Evolutionary conservation across 2,113 vertebrate genomes (phyloP), one percentile per base, ranked within the genome.

Genomic region (Dolichallabes microphthalmus): DNA sequence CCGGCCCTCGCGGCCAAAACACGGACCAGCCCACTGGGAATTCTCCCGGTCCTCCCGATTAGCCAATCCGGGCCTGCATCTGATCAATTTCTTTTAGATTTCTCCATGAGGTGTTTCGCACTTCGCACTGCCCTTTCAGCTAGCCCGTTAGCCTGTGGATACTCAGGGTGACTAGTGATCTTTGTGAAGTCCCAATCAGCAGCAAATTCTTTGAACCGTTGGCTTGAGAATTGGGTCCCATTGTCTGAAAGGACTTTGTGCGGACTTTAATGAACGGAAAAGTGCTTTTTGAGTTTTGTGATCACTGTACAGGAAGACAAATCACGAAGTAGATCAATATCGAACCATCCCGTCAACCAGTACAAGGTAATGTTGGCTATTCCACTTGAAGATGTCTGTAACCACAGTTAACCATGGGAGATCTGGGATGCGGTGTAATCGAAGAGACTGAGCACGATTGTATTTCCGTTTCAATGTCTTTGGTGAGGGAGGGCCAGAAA

Each of bases 361-460:
- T 0, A 79, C 79, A 4, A 68, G n/a, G 25, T 86, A 84, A 3
- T 88, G 76, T 22, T 86, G 55, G 3, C 55, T 32, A 27, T 50
- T 64, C 82, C 81, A 88, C 25, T 88, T 45, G 68, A 88, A 86
- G 4, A 80, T 39, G 19, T 88, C 81, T 10, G 82, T 73, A 13
- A 64, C 77, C 25, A 83, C 60, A 4, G 17, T 80, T 19, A 57
- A 86, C 85, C 84, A 84, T 12, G 82, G 69, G 6, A 88, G 81
- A 15, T 84, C 30, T 13, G 45, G 87, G 12, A 76, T 17, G 7
- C 57, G 32, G 58, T 66, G 20, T n/a, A 75, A 50, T 0, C 76
- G 20, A 1, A 84, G 20, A 10, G 78, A 80, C 53, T 85, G 53
- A 55, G 53, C 53, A 55, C 2, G 53, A 10, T 2, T 12, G 53